Evolutionary conservation across 1,140 invertebrate genomes (phyloP), one percentile per base, ranked within the genome.

Genomic region (Dufourea novaeangliae): DNA sequence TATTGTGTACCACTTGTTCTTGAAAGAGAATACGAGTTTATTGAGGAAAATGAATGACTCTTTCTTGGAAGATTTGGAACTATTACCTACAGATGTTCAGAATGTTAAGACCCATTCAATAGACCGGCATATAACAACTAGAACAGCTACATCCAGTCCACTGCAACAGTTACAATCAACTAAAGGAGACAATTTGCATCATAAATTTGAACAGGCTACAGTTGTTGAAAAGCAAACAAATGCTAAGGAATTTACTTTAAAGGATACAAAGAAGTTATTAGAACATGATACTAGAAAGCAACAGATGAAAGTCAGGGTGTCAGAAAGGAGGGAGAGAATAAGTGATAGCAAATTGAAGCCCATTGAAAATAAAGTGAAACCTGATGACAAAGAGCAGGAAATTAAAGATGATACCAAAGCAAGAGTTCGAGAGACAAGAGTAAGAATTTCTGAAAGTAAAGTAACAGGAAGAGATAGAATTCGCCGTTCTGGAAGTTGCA

Each of bases 11-110:
- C 20, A 37, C 20, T 29, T 22, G 2, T 32, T 59, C 27, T 46
- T 62, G 6, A 52, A 3, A 25, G n/a, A 50, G 5, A 6, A 22
- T 22, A 32, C n/a, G 14, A 37, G 2, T 37, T 37, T 61, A 39
- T 62, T 63, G 22, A 44, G 29, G 22, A 50, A 62, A n/a, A 91
- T 92, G 90, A 87, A 91, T 71, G 90, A 92, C 67, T 91, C 90
- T n/a, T 91, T 92, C 52, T 77, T 92, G 20, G 87, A 90, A 71
- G 90, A 92, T 0, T 37, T 92, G 25, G 87, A 87, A 41, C 27
- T 91, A 17, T 71, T 88, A 20, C 66, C 87, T 7, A 82, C 59
- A 20, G 81, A 87, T 10, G 32, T 44, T 17, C 84, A 83, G 37
- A 76, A 39, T 25, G 56, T 39, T 22, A 67, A 25, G 27, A n/a